Percentiles rank a stretch among this genome's conserved stretches.
Evolutionary conservation across 2,888 invertebrate species (phyloP).

Genomic region (Pseudoips prasinana): DNA sequence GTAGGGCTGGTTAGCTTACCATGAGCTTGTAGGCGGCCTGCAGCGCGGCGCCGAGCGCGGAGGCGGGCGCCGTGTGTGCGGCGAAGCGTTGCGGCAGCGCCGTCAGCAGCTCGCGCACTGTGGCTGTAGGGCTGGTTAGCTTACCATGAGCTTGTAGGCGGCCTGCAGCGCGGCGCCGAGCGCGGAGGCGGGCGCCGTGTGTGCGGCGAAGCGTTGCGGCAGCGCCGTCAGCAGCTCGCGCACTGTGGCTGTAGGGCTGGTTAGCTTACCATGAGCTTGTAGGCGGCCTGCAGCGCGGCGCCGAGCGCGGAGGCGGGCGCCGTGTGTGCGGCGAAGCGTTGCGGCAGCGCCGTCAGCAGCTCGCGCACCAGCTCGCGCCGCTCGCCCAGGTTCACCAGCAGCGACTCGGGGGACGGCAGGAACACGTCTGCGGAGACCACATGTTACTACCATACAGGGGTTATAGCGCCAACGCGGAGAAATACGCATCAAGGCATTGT

Average conservation of each 20-base stretch:
- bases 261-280: constrained; percentile 91
- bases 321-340: constrained; percentile 84
- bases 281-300: constrained; percentile 95
- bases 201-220: constrained; percentile 87
- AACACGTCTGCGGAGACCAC: constrained; percentile 92
- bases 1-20: constrained; percentile 71
- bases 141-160: constrained; percentile 94
- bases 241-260: constrained; percentile 28
- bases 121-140: constrained; percentile 14
- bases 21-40: constrained; percentile 95
- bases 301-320: constrained; percentile 93
- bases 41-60: too few relatives aligned
- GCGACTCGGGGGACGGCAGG: constrained; percentile 95
- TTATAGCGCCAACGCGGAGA: too few relatives aligned
- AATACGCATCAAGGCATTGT: too few relatives aligned
- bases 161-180: constrained; percentile 96
- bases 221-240: constrained; percentile 53
- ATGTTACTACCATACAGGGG: too few relatives aligned
- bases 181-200: constrained; percentile 87
- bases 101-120: constrained; percentile 86
- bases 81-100: constrained; percentile 91
- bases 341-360: constrained; percentile 82
- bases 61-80: constrained; percentile 86
- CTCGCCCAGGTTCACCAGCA: constrained; percentile 95
- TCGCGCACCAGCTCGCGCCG: constrained; percentile 84